Evolutionary conservation across 2,888 invertebrate species (phyloP), one percentile per base, ranked within the genome.

Genomic region (Saturnia pavonia): DNA sequence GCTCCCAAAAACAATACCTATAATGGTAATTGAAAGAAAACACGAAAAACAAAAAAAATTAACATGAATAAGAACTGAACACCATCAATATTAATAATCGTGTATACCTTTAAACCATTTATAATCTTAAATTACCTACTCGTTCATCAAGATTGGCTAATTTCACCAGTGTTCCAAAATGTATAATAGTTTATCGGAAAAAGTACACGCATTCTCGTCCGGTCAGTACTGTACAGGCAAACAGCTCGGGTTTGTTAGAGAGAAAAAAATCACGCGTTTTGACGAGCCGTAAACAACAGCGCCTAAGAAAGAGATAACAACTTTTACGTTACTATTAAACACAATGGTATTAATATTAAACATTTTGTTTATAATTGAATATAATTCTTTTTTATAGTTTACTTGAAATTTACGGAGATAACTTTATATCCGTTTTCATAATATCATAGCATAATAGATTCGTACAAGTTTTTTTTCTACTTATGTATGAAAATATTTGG

Each of bases 281-380:
- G 82, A 76, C 83, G 85, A 88, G 80, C 87, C 86, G 77, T 85
- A 87, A 88, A 91, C 92, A 94, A 93, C 93, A 91, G 91, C 91
- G 90, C 92, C 94, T 94, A 94, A 91, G 92, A 93, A 94, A 92
- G 92, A 94, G 92, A 89, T 93, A 94, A 94, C 94, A 94, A 92
- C 88, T 90, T 88, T 91, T 89, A 51, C 4, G 19, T 90, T 86
- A 91, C 16, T 51, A 51, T 54, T 88, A 88, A 88, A 90, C 86
- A 90, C 85, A 89, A 83, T 83, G 87, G 85, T 88, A 88, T 54
- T 69, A 67, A 60, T 16, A 69, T 27, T 43, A 57, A 27, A 69
- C 77, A 80, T 79, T 83, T 54, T 57, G 22, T 57, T 67, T 60
- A 67, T 34, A 25, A 57, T 57, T 45, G 67, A 34, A 40, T 40